A percentile compares a stretch with the other conserved stretches of the same genome.
Evolutionary conservation across 2,797 vertebrate species (phyloP).

Genomic region (Microchirus variegatus): DNA sequence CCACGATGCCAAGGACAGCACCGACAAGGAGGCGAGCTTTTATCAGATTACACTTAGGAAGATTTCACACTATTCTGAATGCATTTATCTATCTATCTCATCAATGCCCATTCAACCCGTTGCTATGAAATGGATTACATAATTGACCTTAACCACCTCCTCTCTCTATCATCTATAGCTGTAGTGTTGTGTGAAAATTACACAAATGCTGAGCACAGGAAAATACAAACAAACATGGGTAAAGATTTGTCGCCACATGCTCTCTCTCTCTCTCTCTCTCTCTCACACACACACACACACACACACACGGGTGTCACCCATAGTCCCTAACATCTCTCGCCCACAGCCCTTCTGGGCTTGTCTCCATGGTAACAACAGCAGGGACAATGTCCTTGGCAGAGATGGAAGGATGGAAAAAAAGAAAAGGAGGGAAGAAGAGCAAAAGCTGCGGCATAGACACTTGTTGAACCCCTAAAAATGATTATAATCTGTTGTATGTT

Average conservation of each 20-base stretch:
- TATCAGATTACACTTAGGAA: conserved; percentile 3
- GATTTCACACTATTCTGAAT: conserved; percentile 2
- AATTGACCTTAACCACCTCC: no score
- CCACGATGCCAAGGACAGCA: conserved; percentile 38
- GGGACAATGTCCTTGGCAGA: conserved; percentile 83
- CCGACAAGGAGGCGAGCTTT: conserved; percentile 1
- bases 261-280: conserved; percentile 4
- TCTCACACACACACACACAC: conserved; percentile 31
- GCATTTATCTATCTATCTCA: no score
- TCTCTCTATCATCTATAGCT: no score
- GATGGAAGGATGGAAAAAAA: conserved; percentile 73
- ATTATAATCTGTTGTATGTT: conserved; percentile 50
- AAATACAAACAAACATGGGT: conserved; percentile 44
- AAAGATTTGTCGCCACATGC: conserved; percentile 40
- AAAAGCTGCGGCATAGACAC: conserved; percentile 47
- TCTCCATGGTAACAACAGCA: conserved; percentile 84
- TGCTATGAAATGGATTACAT: no score
- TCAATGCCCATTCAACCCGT: no score
- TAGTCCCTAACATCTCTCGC: conserved; percentile 76
- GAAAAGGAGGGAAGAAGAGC: conserved; percentile 4
- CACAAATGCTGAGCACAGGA: background rate
- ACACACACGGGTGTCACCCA: conserved; percentile 55
- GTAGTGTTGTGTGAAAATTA: no score
- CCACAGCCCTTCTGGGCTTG: conserved; percentile 79
- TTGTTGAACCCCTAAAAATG: conserved; percentile 72